These are phyloP conservation scores for Siniperca undulata DNA, from an alignment of 2,797 vertebrate species.

Conservation along the genomic window DNA sequence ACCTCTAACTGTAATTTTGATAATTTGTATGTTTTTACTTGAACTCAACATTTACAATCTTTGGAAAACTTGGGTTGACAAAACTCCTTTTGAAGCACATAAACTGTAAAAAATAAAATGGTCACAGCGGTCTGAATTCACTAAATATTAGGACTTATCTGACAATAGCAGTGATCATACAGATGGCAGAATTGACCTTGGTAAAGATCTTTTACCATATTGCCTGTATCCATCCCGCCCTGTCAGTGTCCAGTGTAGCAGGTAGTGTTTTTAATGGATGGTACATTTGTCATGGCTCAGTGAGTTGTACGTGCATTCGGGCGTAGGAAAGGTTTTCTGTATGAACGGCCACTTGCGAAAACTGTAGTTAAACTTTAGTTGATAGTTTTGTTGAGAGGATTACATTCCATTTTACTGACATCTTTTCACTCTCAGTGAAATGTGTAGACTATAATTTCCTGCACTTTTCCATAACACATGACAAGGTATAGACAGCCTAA, in stretches of 20 bases:
- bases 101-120: slow-evolving; percentile 18
- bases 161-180: slow-evolving; percentile 25
- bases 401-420: slow-evolving; percentile 90
- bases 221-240: slow-evolving; percentile 58
- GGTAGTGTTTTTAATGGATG: slow-evolving; percentile 65
- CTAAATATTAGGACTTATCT: slow-evolving; percentile 29
- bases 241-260: slow-evolving; percentile 58
- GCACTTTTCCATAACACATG: slow-evolving; percentile 73
- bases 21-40: slow-evolving; percentile 73
- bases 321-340: slow-evolving; percentile 49
- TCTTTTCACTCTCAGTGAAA: slow-evolving; percentile 81
- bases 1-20: slow-evolving; percentile 63
- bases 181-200: slow-evolving; percentile 33
- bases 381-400: slow-evolving; percentile 70
- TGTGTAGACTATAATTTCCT: slow-evolving; percentile 84
- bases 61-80: slow-evolving; percentile 48
- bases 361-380: slow-evolving; percentile 47
- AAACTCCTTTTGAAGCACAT: slow-evolving; percentile 48
- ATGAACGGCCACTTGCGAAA: slow-evolving; percentile 60
- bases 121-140: slow-evolving; percentile 31
- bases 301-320: slow-evolving; percentile 61
- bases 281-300: slow-evolving; percentile 62
- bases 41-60: slow-evolving; percentile 66
- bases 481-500: slow-evolving; percentile 90
- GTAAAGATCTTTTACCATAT: slow-evolving; percentile 44